A percentile compares a stretch with the other conserved stretches of the same genome.
Evolutionary conservation across 2,888 invertebrate species (phyloP).

Genomic region (Tholera decimalis): DNA sequence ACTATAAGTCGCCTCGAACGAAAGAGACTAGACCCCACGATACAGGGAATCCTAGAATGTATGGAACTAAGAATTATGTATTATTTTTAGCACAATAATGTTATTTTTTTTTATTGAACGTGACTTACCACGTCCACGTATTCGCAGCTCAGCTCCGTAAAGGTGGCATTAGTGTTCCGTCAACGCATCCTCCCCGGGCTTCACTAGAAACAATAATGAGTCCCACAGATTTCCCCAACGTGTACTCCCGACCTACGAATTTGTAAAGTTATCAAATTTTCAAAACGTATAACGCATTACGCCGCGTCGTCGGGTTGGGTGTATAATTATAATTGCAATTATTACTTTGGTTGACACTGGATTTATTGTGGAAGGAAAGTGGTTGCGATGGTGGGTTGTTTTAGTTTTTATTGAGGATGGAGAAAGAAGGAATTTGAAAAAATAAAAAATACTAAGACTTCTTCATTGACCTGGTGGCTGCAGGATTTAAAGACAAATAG

Average conservation of each 20-base stretch:
- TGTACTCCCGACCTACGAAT: constrained; percentile 87
- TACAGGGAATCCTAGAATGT: too few relatives aligned
- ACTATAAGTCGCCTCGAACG: too few relatives aligned
- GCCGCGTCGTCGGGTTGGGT: constrained; percentile 67
- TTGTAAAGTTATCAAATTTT: constrained; percentile 91
- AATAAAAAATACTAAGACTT: not conserved
- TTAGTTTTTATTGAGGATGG: not conserved
- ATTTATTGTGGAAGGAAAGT: constrained; percentile 49
- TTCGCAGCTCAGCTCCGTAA: constrained; percentile 66
- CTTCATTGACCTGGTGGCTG: not conserved
- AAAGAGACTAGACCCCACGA: too few relatives aligned
- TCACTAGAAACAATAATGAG: constrained; percentile 87
- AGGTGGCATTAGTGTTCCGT: constrained; percentile 88
- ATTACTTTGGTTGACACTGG: constrained; percentile 63
- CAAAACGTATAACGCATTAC: constrained; percentile 89
- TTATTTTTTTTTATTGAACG: too few relatives aligned
- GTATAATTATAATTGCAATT: constrained; percentile 89
- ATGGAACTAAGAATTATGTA: too few relatives aligned
- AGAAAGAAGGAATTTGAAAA: not conserved
- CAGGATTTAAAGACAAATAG: too few relatives aligned
- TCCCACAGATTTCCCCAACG: constrained; percentile 88
- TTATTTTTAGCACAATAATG: too few relatives aligned
- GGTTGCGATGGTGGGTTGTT: not conserved
- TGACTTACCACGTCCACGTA: constrained; percentile 48
- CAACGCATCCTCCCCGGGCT: constrained; percentile 81